Conservation (phyloP, 2,113 vertebrate species). For the Nyctibius bracteatus region DNA sequence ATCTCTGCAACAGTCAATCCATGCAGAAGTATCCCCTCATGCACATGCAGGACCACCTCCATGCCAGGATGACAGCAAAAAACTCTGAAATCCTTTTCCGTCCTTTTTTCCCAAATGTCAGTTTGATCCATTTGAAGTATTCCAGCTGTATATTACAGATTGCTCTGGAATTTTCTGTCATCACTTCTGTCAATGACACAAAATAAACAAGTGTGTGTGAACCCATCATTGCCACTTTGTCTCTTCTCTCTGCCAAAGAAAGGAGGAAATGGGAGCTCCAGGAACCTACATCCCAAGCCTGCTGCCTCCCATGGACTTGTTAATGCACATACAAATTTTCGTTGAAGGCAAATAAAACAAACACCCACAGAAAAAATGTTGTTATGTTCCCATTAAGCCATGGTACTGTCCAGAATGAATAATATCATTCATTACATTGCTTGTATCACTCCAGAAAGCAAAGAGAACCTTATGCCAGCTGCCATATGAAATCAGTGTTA, state of each 20-base stretch:
- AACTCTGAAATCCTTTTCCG: neutral
- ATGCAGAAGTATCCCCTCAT: neutral
- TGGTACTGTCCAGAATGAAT: neutral
- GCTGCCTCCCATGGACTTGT: neutral
- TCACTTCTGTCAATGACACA: neutral
- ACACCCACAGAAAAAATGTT: neutral
- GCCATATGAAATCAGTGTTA: neutral
- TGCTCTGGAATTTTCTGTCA: neutral
- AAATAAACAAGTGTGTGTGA: neutral
- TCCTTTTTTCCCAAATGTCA: neutral
- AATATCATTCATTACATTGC: neutral
- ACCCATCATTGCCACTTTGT: rapidly evolving
- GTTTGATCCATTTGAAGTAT: neutral
- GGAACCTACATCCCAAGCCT: neutral
- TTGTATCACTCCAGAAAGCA: neutral
- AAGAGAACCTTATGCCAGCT: neutral
- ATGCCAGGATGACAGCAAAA: neutral
- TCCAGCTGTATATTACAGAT: neutral
- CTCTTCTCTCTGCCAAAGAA: neutral
- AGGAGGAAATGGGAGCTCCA: neutral
- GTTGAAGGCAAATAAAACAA: neutral
- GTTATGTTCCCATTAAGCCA: neutral
- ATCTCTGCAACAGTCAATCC: neutral
- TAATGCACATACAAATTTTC: neutral
- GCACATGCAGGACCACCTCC: neutral